Base-by-base conservation (phyloP, 2,113 vertebrate species). In the Salvator merianae region DNA sequence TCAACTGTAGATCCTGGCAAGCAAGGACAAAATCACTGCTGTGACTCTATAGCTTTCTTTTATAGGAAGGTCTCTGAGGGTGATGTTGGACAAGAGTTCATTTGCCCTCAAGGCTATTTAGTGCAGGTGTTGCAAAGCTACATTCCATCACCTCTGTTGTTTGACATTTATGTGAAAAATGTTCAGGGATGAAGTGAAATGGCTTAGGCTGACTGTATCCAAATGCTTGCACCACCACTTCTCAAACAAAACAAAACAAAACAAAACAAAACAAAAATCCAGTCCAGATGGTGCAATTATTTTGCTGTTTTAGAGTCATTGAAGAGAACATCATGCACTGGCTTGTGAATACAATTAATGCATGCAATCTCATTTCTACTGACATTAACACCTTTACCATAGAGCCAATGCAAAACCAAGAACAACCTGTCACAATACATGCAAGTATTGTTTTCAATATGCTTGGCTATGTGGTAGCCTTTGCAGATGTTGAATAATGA, bases 41-140 rank as follows among this genome's bases (percentile, higher is more conserved):
- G 70, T 88, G 88, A 84, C 84, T 86, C 63, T 10, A 59, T 47
- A 68, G 74, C 84, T 80, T 88, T 55, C 86, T 77, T 90, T 38
- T 89, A 1, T 0, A 86, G 53, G 38, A 88, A 86, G 86, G 24
- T 69, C 87, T 92, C 84, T 0, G 10, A 87, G 79, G 88, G 87
- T 91, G 86, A 86, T 90, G 88, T 68, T 2, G 0, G 6, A 91
- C 90, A 94, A 91, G 63, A 82, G 87, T 79, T 92, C 77, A 75
- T 86, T 79, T 82, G 81, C 84, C 83, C 77, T 80, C 65, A 88
- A 71, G 88, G 82, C 73, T 83, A 82, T 84, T 3, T 0, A 0
- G 3, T 78, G 55, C 90, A 86, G 78, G 2, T 66, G 90, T 86
- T 82, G 24, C 85, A 88, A 66, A 87, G 65, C 79, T 88, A 83